Evolutionary conservation across 2,113 vertebrate genomes (phyloP), one percentile per base, ranked within the genome.

Genomic region (Scolopax mira): DNA sequence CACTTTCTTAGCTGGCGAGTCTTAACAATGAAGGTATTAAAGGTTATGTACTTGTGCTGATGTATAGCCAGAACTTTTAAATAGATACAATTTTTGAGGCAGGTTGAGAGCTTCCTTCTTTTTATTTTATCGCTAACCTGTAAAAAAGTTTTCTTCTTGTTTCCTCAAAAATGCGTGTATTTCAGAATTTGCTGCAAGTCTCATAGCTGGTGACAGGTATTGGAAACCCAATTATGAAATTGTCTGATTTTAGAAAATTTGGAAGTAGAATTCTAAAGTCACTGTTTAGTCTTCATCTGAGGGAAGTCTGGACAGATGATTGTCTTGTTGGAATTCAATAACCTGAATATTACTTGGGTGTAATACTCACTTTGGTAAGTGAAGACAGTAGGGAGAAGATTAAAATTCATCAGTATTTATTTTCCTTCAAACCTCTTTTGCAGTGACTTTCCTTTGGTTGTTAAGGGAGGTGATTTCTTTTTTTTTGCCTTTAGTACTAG

Each of bases 21-120:
- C 79, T 88, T 92, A 72, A 91, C 83, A 78, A 84, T 72, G 79
- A 72, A 90, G 33, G 49, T 93, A 92, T 78, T 65, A 88, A 96
- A 95, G 92, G 84, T 95, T 94, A 93, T 46, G 60, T 93, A 81
- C 77, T 81, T 89, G 69, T 85, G 72, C 79, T 81, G 64, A 89
- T 80, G 52, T 61, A 69, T n/a, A 92, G 41, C 52, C 37, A 95
- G 91, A 90, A 85, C 89, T 92, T 91, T 86, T 81, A 90, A 93
- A 84, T 57, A 84, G 55, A 61, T 64, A 60, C 39, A 82, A 46
- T 91, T 94, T 95, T 85, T 94, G 84, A 94, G 78, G 66, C 72
- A 85, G 66, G 27, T n/a, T 70, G 89, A 85, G 58, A 94, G 73
- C 5, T 92, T 95, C 51, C 49, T 94, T 69, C 46, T 41, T 95